Evolutionary conservation across 2,888 invertebrate genomes (phyloP), one percentile per base, ranked within the genome.

Genomic region (Cyclophora punctaria): DNA sequence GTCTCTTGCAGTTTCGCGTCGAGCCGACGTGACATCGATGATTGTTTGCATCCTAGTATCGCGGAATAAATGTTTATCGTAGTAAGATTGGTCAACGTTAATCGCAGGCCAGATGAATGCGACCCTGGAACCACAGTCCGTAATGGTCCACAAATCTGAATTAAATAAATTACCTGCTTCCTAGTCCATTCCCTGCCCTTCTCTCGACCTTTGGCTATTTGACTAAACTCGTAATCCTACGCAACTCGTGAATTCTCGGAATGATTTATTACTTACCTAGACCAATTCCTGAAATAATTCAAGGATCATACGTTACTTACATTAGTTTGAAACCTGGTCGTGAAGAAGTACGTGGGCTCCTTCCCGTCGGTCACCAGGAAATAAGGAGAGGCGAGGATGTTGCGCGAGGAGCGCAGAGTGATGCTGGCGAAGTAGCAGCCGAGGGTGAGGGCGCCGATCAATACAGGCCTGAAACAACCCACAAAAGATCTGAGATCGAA

Each of bases 311-410:
- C 20, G 20, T 20, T 20, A 20, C 88, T 84, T 64, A 90, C 90
- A 50, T 74, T 73, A 3, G 69, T 77, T 48, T 78, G 78, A 59
- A 85, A 92, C 62, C 91, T 83, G 0, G 92, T 92, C 5, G 90
- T 83, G 67, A 92, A 92, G 46, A 83, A 73, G 64, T 92, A 93
- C 2, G 90, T 90, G 44, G 84, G 77, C 42, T 85, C 86, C 52
- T 90, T 90, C 4, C 83, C 84, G 60, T 93, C 93, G 1, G 91
- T 83, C 59, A 85, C 76, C 7, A 92, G 73, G 65, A 90, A 82
- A 63, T 90, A 90, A 0, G 93, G 93, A 0, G 90, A 73, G 0
- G 91, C 89, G 37, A 90, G 75, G 7, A 91, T 64, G 63, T 91
- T 92, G 48, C 89, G 77, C 0, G 90, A 67, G 0, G 88, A 82